Evolutionary conservation across 2,888 invertebrate species (phyloP), one percentile per base, ranked within the genome.

Genomic region (Xestia sexstrigata): DNA sequence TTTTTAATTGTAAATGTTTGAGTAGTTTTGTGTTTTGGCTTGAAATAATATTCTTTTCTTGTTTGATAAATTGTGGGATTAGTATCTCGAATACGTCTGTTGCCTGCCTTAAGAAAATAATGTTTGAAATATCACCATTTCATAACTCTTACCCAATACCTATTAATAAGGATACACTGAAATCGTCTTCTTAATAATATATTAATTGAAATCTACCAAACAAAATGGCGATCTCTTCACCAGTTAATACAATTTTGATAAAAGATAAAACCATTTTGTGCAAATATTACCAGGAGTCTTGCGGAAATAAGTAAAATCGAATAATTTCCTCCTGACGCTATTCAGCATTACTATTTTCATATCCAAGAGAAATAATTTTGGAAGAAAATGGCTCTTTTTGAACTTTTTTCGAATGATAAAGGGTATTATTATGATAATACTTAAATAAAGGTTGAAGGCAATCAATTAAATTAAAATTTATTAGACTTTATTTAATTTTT

Each of bases 271-370:
- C 26, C 58, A 58, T 74, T 81, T 74, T 17, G 11, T n/a, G 17
- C 30, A 63, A 83, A 76, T 63, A 52, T 78, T 83, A 81, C 86
- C 81, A 58, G 45, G 30, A 49, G 69, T 15, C 4, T 60, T 49
- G 47, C 78, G 84, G 81, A 86, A 86, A 83, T 78, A 65, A 76
- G 72, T 66, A 65, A 78, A 81, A 81, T 78, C 23, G 66, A 71
- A 47, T 83, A 81, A 85, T 86, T 83, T 86, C 81, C 84, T 70
- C 13, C 13, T 5, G 6, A n/a, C 39, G 42, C 63, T 71, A 45
- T 72, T 70, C 45, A 67, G 30, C n/a, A 70, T 68, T 47, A 23
- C 15, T 52, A 49, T 20, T 0, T 78, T 30, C 39, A 58, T 9
- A 26, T 47, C 35, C 42, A 30, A 65, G 35, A 45, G 30, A 69